Percentiles rank a stretch among this genome's conserved stretches.
Evolutionary conservation across 2,888 invertebrate species (phyloP).

Genomic region (Temnothorax rugatulus): DNA sequence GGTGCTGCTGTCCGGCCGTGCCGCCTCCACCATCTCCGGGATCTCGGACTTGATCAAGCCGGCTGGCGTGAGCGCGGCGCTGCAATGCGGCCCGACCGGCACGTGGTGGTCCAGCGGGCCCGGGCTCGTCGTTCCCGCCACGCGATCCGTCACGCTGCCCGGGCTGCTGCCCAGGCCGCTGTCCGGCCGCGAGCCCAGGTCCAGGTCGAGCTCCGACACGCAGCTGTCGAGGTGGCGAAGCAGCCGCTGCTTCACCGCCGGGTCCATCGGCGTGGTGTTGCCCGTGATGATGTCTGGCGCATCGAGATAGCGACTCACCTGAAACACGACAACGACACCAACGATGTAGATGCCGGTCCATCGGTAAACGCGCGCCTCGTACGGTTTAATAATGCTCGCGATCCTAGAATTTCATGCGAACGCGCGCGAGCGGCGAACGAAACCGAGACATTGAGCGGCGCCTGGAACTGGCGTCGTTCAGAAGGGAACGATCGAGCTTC

Average conservation of each 20-base stretch:
- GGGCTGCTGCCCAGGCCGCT: conserved; percentile 85
- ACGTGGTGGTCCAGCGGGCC: conserved; percentile 81
- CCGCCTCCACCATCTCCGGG: conserved; percentile 81
- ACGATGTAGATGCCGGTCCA: background rate
- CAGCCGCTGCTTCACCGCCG: conserved; percentile 88
- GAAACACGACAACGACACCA: conserved; percentile 51
- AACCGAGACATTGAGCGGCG: background rate
- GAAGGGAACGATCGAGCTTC: background rate
- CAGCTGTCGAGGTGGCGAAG: conserved; percentile 89
- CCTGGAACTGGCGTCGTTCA: background rate
- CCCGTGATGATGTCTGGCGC: conserved; percentile 89
- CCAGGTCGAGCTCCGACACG: conserved; percentile 89
- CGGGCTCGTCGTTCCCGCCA: conserved; percentile 81
- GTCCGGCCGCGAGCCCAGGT: conserved; percentile 86
- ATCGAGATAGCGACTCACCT: conserved; percentile 88
- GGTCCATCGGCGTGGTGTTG: conserved; percentile 87
- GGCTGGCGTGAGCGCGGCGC: conserved; percentile 77
- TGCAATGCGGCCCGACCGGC: conserved; percentile 85
- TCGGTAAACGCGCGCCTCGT: background rate
- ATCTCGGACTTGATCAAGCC: conserved; percentile 76
- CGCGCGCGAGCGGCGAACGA: background rate
- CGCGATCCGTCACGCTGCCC: conserved; percentile 84
- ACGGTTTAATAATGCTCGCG: background rate
- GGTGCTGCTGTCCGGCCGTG: conserved; percentile 86
- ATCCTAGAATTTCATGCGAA: background rate